These are phyloP conservation scores for Asarcornis scutulata DNA, from an alignment of 2,113 vertebrate genomes.

Conservation along the genomic window DNA sequence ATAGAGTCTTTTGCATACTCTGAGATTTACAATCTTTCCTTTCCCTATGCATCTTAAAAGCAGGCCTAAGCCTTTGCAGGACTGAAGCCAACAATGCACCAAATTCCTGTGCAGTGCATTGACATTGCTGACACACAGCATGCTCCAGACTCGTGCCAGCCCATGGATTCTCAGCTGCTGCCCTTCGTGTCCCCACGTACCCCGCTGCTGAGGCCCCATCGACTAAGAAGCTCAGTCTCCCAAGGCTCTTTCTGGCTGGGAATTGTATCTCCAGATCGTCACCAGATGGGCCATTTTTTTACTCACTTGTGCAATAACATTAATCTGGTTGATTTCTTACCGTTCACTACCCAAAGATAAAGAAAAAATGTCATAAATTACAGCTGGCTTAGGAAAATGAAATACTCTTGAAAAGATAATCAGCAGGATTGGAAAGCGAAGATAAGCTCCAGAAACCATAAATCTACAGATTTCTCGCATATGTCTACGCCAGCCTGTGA, in stretches of 20 bases:
- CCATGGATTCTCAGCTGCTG: neutral
- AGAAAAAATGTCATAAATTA: neutral
- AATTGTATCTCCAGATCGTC: neutral
- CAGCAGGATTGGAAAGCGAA: neutral
- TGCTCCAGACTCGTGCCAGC: neutral
- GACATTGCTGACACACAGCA: neutral
- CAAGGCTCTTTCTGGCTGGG: neutral
- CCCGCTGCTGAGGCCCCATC: neutral
- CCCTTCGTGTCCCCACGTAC: neutral
- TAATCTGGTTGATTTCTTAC: neutral
- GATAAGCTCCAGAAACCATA: neutral
- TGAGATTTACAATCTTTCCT: neutral
- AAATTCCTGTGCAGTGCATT: fast-evolving
- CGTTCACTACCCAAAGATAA: neutral
- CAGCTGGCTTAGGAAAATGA: neutral
- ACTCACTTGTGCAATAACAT: neutral
- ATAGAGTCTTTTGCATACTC: neutral
- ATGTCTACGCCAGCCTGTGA: fast-evolving
- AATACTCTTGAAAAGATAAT: neutral
- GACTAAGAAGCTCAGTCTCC: neutral
- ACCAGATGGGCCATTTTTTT: neutral
- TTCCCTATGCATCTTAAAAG: neutral
- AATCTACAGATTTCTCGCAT: neutral
- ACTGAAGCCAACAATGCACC: neutral
- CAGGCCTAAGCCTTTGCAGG: neutral